Conservation (phyloP, 2,888 invertebrate species). For the Ceramica pisi region DNA sequence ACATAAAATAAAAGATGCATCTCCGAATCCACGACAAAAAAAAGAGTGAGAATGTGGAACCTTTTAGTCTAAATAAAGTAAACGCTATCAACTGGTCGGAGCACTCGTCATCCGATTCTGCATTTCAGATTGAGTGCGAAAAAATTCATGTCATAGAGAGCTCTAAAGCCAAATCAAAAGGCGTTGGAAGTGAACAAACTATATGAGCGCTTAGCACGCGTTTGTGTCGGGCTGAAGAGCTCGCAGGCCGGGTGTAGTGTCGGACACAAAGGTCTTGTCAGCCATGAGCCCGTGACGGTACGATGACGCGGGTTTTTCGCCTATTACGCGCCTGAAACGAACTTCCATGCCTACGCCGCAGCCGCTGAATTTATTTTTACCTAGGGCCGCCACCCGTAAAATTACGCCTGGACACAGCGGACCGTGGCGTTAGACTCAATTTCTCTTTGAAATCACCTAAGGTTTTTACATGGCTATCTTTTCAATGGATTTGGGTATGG, state of each 20-base stretch:
- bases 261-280: slow-evolving; percentile 62
- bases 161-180: slow-evolving; percentile 57
- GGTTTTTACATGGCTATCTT: slow-evolving; percentile 36
- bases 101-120: slow-evolving; percentile 51
- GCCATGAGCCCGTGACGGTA: slow-evolving; percentile 39
- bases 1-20: slow-evolving; percentile 31
- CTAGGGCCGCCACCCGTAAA: slow-evolving; percentile 67
- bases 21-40: slow-evolving; percentile 19
- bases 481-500: slow-evolving; percentile 17
- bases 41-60: slow-evolving; percentile 29
- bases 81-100: slow-evolving; percentile 41
- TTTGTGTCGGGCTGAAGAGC: slow-evolving; percentile 51
- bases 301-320: slow-evolving; percentile 66
- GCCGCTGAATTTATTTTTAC: slow-evolving; percentile 68
- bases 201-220: slow-evolving; percentile 46
- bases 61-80: slow-evolving; percentile 51
- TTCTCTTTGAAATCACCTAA: slow-evolving; percentile 43
- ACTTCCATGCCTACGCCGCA: slow-evolving; percentile 49
- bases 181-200: slow-evolving; percentile 54
- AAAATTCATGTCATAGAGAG: slow-evolving; percentile 52
- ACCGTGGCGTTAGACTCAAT: slow-evolving; percentile 36
- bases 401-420: slow-evolving; percentile 65
- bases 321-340: slow-evolving; percentile 56
- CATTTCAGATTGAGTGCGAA: slow-evolving; percentile 47
- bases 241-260: slow-evolving; percentile 45